Base-by-base conservation (phyloP, 2,888 invertebrate genomes). In the Drosophila nigritarsus region DNA sequence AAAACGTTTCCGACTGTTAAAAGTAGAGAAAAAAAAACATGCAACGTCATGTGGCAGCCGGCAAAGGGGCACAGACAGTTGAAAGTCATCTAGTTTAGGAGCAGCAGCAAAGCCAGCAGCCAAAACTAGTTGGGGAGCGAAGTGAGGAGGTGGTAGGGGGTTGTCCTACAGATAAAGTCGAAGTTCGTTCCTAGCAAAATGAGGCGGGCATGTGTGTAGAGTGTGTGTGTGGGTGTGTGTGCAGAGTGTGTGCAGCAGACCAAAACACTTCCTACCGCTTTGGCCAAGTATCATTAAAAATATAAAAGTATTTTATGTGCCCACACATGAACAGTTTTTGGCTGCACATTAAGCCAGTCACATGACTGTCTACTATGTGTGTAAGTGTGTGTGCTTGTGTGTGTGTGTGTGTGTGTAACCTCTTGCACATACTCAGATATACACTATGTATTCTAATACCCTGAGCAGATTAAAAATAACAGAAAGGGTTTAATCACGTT, bases 211-310 rank as follows among this genome's bases (percentile, higher is more conserved):
- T 53, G 40, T 54, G 65, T 60, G 30, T 51, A 24, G 24, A 38
- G 45, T n/a, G 32, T 29, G 36, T 29, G 29, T 29, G 29, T 79
- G 70, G 65, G 69, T 29, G 55, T 74, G 78, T 50, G 64, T 53
- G 75, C 67, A 65, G 64, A 83, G 86, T 86, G 83, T 88, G 88
- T 86, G 83, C 85, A 88, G 80, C 72, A 88, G 85, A 86, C 85
- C 85, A 86, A 88, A 88, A 83, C 87, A 82, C 82, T 89, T 85
- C 84, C 87, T 87, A 86, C 87, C 87, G 87, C 89, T 86, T 86
- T 88, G 84, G 77, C 85, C 87, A 89, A 87, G 87, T 87, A 87
- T 87, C 87, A 87, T 87, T 87, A 89, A 87, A 87, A 87, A 87
- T 87, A 87, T 87, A 89, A 87, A 89, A 87, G 84, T 87, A 89